phyloP scores from a whole-genome alignment of 2,113 vertebrate species.

The Conger conger region DNA sequence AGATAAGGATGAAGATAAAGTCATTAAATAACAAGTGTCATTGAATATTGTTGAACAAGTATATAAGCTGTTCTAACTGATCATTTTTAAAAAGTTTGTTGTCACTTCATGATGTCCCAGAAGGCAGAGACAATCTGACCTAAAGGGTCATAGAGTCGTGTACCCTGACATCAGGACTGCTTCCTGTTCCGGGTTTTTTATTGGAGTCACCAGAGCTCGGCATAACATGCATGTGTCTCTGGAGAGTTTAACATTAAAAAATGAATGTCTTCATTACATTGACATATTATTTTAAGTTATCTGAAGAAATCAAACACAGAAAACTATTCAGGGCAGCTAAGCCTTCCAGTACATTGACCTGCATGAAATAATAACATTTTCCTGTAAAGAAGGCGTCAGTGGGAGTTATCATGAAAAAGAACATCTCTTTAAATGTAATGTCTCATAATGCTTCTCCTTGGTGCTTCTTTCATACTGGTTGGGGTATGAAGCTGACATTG shows the following conservation, averaged over 20 bases:
- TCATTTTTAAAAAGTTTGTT: not conserved
- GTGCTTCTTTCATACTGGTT: not conserved
- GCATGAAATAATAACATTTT: not conserved
- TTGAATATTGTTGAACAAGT: not conserved
- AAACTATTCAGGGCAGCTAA: no score
- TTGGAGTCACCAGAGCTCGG: not conserved
- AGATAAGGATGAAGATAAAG: not conserved
- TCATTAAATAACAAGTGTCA: no score
- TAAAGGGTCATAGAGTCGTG: not conserved
- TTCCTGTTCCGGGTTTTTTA: not conserved
- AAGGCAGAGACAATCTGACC: not conserved
- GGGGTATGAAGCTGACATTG: not conserved
- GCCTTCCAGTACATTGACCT: not conserved
- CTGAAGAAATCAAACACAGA: no score
- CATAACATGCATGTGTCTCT: not conserved
- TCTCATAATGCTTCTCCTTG: not conserved
- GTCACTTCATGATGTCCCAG: not conserved
- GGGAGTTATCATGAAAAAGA: not conserved
- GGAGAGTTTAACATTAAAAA: not conserved
- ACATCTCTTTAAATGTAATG: not conserved
- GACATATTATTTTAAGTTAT: no score
- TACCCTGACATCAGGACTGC: not conserved
- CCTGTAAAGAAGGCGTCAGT: not conserved
- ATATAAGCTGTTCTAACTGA: not conserved
- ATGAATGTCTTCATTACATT: no score